These are phyloP conservation scores for Nesidiocoris tenuis DNA, from an alignment of 2,888 invertebrate genomes.

Conservation along the genomic window DNA sequence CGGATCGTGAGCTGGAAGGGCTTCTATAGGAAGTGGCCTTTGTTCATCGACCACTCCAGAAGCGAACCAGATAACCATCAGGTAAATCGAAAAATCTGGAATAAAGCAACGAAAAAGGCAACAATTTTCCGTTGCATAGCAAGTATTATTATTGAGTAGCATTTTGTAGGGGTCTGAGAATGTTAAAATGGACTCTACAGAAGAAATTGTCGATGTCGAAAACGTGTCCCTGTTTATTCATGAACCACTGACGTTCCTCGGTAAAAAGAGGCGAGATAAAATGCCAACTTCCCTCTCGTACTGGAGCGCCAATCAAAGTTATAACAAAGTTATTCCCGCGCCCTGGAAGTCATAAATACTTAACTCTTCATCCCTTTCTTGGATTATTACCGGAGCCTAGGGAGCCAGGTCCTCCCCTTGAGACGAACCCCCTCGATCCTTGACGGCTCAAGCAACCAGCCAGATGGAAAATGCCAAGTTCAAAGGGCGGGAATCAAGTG, in stretches of 20 bases:
- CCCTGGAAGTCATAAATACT: conserved; percentile 25
- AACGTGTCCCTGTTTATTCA: no score
- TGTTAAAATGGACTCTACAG: no score
- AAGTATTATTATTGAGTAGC: no score
- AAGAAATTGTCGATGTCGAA: no score
- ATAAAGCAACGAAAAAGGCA: no score
- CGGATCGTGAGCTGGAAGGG: background rate
- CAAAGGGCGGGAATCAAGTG: conserved; percentile 17
- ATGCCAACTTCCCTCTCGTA: conserved; percentile 1
- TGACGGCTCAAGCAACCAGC: conserved; percentile 21
- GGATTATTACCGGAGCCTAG: conserved; percentile 8
- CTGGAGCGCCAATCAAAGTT: conserved; percentile 26
- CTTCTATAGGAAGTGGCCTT: no score
- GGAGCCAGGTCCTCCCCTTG: background rate
- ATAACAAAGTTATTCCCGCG: conserved; percentile 12
- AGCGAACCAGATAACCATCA: no score
- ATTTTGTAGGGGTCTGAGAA: no score
- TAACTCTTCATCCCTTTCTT: conserved; percentile 26
- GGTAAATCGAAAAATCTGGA: no score
- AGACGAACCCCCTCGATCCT: conserved; percentile 12
- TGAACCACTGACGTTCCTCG: no score
- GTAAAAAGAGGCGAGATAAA: no score
- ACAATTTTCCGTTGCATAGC: no score
- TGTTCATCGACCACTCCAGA: background rate
- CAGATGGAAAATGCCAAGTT: conserved; percentile 28